A percentile compares a stretch with the other conserved stretches of the same genome.
These are phyloP conservation scores for Nyctereutes procyonoides DNA, from an alignment of 2,113 vertebrate genomes.

Conservation along the genomic window DNA sequence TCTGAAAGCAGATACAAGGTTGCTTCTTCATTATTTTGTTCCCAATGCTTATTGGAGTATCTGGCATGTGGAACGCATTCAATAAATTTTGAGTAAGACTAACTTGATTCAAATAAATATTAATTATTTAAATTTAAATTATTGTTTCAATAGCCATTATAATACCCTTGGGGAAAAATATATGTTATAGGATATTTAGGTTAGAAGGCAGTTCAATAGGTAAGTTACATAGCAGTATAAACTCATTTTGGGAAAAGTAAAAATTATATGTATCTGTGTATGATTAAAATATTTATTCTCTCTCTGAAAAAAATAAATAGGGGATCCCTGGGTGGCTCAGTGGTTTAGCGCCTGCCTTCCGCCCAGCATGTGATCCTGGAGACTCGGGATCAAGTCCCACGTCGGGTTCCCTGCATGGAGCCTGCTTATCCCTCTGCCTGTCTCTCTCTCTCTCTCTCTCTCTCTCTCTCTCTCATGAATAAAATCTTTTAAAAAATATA, in stretches of 20 bases:
- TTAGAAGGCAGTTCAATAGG: not conserved
- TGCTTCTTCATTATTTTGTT: not conserved
- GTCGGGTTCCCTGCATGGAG: no score
- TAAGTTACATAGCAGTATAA: not conserved
- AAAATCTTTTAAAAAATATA: no score
- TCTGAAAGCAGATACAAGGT: not conserved
- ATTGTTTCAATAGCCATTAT: not conserved
- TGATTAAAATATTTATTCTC: slow-evolving; percentile 23
- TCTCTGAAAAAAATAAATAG: not conserved
- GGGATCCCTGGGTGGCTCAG: not conserved
- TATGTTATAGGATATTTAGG: not conserved
- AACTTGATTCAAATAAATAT: slow-evolving; percentile 7
- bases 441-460: no score
- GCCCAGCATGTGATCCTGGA: no score
- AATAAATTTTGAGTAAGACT: not conserved
- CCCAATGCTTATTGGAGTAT: not conserved
- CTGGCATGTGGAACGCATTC: not conserved
- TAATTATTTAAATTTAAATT: not conserved
- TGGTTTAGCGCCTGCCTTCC: not conserved
- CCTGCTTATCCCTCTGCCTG: no score
- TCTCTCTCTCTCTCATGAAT: no score
- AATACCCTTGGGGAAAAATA: not conserved
- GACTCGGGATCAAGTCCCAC: no score
- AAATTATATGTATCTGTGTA: not conserved
- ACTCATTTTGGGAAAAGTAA: slow-evolving; percentile 24